A percentile compares a stretch with the other conserved stretches of the same genome.
Evolutionary conservation across 2,113 vertebrate species (phyloP).

Genomic region (Sapajus apella): DNA sequence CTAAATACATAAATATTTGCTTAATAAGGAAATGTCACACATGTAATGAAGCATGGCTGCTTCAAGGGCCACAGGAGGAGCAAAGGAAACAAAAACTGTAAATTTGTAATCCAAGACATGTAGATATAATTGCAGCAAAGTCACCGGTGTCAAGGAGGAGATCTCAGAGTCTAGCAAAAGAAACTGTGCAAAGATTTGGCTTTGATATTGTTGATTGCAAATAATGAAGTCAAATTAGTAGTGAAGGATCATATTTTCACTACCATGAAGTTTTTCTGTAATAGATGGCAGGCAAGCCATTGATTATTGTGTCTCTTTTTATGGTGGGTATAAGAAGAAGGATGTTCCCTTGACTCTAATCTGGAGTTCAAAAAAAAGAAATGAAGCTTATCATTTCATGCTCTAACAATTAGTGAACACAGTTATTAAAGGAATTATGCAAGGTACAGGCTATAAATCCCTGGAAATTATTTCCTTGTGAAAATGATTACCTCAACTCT

Average conservation of each 20-base stretch:
- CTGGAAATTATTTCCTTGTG: not conserved
- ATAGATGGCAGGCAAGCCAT: not conserved
- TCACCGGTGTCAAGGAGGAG: not conserved
- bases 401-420: not conserved
- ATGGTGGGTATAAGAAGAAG: not conserved
- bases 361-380: not conserved
- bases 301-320: not conserved
- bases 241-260: not conserved
- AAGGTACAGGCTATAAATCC: not conserved
- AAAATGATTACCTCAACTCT: not conserved
- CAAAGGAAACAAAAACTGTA: not conserved
- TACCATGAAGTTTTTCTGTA: not conserved
- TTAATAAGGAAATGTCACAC: not conserved
- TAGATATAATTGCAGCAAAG: not conserved
- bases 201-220: not conserved
- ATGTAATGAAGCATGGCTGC: not conserved
- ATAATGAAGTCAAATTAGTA: not conserved
- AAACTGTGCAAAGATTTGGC: not conserved
- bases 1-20: not conserved
- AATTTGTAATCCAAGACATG: not conserved
- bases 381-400: not conserved
- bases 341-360: not conserved
- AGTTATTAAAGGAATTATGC: not conserved
- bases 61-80: not conserved
- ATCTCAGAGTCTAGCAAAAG: too few species aligned